A percentile compares a stretch with the other conserved stretches of the same genome.
Evolutionary conservation across 2,797 vertebrate species (phyloP).

Genomic region (Pipistrellus kuhlii): DNA sequence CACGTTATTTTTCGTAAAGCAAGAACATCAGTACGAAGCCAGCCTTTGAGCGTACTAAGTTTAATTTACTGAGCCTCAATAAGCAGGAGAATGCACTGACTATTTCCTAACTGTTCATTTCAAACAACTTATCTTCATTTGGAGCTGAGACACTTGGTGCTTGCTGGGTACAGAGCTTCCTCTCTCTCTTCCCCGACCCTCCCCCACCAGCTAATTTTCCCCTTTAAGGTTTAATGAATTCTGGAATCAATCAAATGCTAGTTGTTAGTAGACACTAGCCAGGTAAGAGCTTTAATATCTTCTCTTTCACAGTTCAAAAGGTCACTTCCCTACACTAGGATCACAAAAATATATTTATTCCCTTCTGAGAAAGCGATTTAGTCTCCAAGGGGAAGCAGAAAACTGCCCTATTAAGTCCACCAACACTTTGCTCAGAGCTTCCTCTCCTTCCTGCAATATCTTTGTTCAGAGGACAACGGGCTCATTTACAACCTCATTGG

Average conservation of each 20-base stretch:
- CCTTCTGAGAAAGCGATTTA: slow-evolving; percentile 64
- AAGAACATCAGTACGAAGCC: slow-evolving; percentile 73
- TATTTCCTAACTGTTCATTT: slow-evolving; percentile 70
- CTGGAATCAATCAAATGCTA: slow-evolving; percentile 52
- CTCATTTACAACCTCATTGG: slow-evolving; percentile 51
- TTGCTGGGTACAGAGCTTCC: not conserved
- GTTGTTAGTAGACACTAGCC: slow-evolving; percentile 7
- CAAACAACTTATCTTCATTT: slow-evolving; percentile 66
- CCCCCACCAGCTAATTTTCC: not conserved
- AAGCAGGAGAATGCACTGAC: slow-evolving; percentile 41
- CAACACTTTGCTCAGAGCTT: slow-evolving; percentile 12
- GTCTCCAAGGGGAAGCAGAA: not conserved
- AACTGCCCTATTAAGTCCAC: slow-evolving; percentile 19
- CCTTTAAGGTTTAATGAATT: slow-evolving; percentile 71
- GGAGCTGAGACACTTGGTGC: slow-evolving; percentile 46
- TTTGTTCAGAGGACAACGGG: not conserved
- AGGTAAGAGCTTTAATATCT: slow-evolving; percentile 44
- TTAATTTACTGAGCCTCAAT: slow-evolving; percentile 74
- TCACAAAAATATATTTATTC: slow-evolving; percentile 66
- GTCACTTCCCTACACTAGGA: slow-evolving; percentile 51
- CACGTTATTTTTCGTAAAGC: slow-evolving; percentile 73
- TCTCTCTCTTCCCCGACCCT: not conserved
- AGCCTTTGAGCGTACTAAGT: slow-evolving; percentile 67
- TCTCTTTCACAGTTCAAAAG: slow-evolving; percentile 64
- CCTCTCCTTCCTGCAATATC: not conserved